Evolutionary conservation across 1,140 invertebrate species (phyloP).

Genomic region (Bombus pyrosoma): DNA sequence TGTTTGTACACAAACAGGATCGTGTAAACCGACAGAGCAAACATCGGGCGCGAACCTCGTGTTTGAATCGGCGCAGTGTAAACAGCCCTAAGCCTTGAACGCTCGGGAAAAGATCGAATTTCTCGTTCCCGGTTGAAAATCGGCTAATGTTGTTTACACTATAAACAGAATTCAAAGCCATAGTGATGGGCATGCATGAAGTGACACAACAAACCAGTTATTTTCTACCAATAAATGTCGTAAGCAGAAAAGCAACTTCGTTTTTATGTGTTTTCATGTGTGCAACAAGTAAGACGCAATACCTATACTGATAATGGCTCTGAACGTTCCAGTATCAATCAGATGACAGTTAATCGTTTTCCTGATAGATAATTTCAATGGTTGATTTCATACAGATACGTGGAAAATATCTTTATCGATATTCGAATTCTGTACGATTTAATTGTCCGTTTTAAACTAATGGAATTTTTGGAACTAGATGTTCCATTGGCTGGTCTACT

Average conservation of each 20-base stretch:
- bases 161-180: not conserved
- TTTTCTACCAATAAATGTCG: not conserved
- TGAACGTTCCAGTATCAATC: not conserved
- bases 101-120: not conserved
- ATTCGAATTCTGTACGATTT: no score
- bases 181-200: not conserved
- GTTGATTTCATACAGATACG: not conserved
- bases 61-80: not conserved
- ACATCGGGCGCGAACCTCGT: not conserved
- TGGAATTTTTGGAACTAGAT: not conserved
- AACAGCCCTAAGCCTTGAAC: not conserved
- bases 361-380: not conserved
- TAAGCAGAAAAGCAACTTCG: not conserved
- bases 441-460: not conserved
- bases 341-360: not conserved
- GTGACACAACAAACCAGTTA: not conserved
- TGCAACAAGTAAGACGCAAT: not conserved
- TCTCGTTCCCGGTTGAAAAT: not conserved
- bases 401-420: no score
- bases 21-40: not conserved
- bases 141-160: not conserved
- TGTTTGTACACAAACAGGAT: slow-evolving; percentile 2
- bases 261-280: not conserved
- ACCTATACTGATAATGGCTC: not conserved
- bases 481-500: not conserved